Base-by-base conservation (phyloP, 2,888 invertebrate genomes). In the Noctua fimbriata region DNA sequence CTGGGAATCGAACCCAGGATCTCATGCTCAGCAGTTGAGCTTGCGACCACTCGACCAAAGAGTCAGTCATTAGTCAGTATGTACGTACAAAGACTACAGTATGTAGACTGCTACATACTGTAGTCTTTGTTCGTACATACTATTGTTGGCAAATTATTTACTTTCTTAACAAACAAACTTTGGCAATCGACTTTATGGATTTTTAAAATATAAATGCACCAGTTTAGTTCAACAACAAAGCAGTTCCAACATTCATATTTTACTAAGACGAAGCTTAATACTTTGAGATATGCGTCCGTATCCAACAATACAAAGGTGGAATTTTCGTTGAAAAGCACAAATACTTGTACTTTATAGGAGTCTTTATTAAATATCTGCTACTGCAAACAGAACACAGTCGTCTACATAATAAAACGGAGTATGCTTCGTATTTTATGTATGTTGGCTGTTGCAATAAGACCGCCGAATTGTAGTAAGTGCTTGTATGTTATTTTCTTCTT, bases 311-410 rank as follows among this genome's bases (percentile, higher is more conserved):
- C 52, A 85, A 76, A 85, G 86, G 16, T 47, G 36, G 70, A 75
- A 79, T 83, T 14, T 63, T 73, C 28, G 47, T 77, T 67, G 47
- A 60, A 85, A 75, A 78, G 74, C 83, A 83, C 28, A 65, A 78
- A 78, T 75, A 69, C 21, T 75, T 75, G 52, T 65, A 71, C 72
- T 83, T 77, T 83, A 69, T 47, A 63, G 32, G 69, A 81, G 36
- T 55, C 80, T 83, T 87, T 87, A 87, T 87, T 86, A 87, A 87
- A 87, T 87, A 81, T 73, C 78, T 87, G 69, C 63, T 70, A 82
- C 74, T 76, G 41, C 47, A 70, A 60, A 69, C 58, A 63, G 36
- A 76, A 67, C 7, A 65, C 2, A 73, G 47, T 72, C 36, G 49
- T 75, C 69, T 76, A 70, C 74, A 77, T 74, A 71, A 76, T 82